phyloP scores from a whole-genome alignment of 2,797 vertebrate genomes.

The Dipus sagitta region DNA sequence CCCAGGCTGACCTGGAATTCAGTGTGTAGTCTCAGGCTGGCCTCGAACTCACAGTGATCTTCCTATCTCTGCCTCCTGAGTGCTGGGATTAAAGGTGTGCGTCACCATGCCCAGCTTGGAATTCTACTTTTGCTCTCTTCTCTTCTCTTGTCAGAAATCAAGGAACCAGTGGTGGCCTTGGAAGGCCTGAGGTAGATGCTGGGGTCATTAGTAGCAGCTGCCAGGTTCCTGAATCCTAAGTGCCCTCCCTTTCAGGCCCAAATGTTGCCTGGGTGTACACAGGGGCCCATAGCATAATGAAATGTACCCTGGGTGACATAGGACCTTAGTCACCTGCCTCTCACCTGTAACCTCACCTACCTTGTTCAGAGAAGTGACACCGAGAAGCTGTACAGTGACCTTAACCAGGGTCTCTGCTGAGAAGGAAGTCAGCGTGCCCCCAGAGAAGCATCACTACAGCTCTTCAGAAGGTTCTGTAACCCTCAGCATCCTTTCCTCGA shows the following conservation, averaged over 20 bases:
- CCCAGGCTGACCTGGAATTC: too few relatives aligned
- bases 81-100: too few relatives aligned
- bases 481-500: not conserved
- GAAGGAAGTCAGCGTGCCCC: not conserved
- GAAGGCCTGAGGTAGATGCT: not conserved
- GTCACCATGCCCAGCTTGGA: too few relatives aligned
- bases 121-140: not conserved
- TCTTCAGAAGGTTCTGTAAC: not conserved
- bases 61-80: too few relatives aligned
- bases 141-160: not conserved
- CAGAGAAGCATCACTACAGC: not conserved
- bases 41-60: too few relatives aligned
- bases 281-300: not conserved
- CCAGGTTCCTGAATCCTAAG: not conserved
- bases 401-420: not conserved
- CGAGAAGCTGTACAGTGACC: not conserved
- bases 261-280: not conserved
- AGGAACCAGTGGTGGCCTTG: accelerated
- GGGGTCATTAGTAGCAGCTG: not conserved
- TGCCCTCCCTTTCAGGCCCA: not conserved
- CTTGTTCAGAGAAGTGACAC: not conserved
- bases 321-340: not conserved
- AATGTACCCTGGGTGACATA: too few relatives aligned
- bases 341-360: not conserved
- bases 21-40: too few relatives aligned